Base-by-base conservation (phyloP, 2,797 vertebrate species). In the Ctenopoma kingsleyae region DNA sequence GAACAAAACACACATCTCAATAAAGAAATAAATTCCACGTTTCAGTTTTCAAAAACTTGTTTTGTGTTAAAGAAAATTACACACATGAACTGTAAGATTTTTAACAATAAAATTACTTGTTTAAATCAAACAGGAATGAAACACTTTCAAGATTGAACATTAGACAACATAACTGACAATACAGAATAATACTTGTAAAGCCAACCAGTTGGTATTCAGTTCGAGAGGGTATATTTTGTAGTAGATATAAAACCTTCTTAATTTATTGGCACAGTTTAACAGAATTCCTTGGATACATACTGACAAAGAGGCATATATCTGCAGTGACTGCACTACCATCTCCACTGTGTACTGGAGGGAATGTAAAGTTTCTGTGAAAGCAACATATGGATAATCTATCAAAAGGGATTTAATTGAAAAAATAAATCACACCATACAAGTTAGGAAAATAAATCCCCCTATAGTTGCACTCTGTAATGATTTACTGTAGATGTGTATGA, bases 401-500 rank as follows among this genome's bases (percentile, higher is more conserved):
- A 80, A 68, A 76, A 43, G 10, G 38, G 58, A 73, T 74, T 81
- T 87, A 82, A 91, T 81, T 86, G 80, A 83, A 85, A 78, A 80
- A 85, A 87, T 83, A 88, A 88, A 88, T 91, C 84, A 80, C 64
- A 81, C 6, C 44, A 38, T 75, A 76, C 71, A 81, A 71, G 76
- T 82, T 82, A 67, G 76, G 68, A 36, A 78, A 87, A 86, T 81
- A 78, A 82, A 88, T 78, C 23, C 60, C 44, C 50, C 44, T 55
- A 83, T 67, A 76, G 71, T 69, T 73, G 77, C 76, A 49, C 53
- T 74, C 62, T 58, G 44, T 60, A 67, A 78, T 89, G 76, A 88
- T 81, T 89, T 77, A 88, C 70, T 19, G 55, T 80, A 71, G 79
- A 54, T 5, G 70, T 67, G 44, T 58, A 19, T 71, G 73, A 78